These are phyloP conservation scores for Cyprinodon brontotheroides DNA, from an alignment of 2,113 vertebrate genomes.

Conservation along the genomic window DNA sequence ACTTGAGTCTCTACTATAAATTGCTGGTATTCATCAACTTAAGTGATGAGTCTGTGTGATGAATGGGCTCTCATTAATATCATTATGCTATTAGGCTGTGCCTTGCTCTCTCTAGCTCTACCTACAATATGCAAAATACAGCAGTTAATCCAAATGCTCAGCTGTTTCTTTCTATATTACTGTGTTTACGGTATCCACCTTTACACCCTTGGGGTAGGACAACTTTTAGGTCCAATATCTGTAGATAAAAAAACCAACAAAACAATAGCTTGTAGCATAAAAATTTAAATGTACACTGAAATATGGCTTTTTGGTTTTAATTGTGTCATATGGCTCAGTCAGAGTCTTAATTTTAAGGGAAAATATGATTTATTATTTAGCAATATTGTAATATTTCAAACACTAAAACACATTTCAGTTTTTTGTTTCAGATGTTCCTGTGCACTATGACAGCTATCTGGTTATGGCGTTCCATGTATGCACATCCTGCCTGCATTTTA, in stretches of 20 bases:
- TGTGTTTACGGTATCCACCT: neutral
- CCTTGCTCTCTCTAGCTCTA: conserved; percentile 29
- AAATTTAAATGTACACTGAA: neutral
- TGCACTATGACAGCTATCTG: too few relatives aligned
- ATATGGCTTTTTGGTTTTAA: neutral
- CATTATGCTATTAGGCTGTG: conserved; percentile 65
- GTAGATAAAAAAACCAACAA: neutral
- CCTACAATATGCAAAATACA: conserved; percentile 22
- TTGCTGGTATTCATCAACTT: conserved; percentile 76
- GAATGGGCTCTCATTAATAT: conserved; percentile 74
- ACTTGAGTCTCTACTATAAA: conserved; percentile 68
- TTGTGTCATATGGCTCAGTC: neutral
- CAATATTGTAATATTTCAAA: too few relatives aligned
- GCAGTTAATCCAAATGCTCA: neutral
- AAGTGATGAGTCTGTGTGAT: conserved; percentile 74
- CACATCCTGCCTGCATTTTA: too few relatives aligned
- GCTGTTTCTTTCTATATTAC: conserved; percentile 1
- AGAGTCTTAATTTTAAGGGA: neutral
- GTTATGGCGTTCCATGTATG: too few relatives aligned
- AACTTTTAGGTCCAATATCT: neutral
- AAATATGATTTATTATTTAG: too few relatives aligned
- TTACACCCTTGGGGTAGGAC: neutral
- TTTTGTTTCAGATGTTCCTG: too few relatives aligned
- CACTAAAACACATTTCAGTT: too few relatives aligned
- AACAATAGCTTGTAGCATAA: neutral